phyloP scores from a whole-genome alignment of 2,113 vertebrate species.

The Recurvirostra avosetta region DNA sequence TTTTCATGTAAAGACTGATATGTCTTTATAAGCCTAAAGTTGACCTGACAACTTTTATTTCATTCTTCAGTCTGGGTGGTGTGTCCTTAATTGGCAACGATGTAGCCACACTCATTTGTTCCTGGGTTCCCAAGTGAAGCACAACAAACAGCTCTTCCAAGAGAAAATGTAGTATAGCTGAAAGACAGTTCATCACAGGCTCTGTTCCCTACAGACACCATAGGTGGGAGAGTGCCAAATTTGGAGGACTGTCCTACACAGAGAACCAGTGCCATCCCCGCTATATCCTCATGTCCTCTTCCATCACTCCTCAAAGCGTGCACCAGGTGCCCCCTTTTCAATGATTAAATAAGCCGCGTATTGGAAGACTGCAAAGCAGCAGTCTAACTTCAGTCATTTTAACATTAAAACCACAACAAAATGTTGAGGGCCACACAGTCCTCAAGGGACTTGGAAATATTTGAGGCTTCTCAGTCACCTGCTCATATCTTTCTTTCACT shows the following conservation, averaged over 20 bases:
- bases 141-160: neutral
- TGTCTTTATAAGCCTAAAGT: neutral
- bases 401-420: neutral
- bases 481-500: neutral
- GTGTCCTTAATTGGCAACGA: neutral
- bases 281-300: neutral
- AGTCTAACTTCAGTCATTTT: neutral
- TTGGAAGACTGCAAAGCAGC: neutral
- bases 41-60: neutral
- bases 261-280: neutral
- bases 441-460: fast-evolving
- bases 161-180: neutral
- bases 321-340: neutral
- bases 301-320: fast-evolving
- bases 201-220: neutral
- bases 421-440: neutral
- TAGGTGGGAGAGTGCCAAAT: neutral
- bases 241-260: neutral
- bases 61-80: neutral
- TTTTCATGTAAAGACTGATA: neutral
- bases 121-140: neutral
- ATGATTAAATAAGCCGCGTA: neutral
- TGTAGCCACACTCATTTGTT: neutral
- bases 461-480: neutral
- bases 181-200: neutral